Percentiles rank a stretch among this genome's conserved stretches.
Conservation (phyloP, 2,797 vertebrate species). For the Hemitrygon akajei region DNA sequence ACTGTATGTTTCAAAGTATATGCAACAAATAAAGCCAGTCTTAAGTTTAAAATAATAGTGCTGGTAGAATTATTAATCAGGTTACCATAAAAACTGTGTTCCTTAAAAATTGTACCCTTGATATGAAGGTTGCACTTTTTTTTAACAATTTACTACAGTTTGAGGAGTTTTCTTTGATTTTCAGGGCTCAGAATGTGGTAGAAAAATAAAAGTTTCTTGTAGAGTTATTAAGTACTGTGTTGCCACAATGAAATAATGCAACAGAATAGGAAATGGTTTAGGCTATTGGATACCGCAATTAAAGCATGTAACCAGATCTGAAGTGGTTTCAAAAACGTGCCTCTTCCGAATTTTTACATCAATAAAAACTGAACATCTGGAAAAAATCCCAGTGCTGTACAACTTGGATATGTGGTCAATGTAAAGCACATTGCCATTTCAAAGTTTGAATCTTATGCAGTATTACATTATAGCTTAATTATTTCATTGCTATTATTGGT, state of each 20-base stretch:
- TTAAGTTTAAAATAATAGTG: too few relatives aligned
- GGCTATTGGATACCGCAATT: slow-evolving; percentile 30
- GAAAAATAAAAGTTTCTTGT: slow-evolving; percentile 20
- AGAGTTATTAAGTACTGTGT: slow-evolving; percentile 8
- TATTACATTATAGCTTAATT: neutral
- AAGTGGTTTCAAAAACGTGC: slow-evolving; percentile 9
- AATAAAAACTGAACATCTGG: slow-evolving; percentile 35
- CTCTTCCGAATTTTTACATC: slow-evolving; percentile 32
- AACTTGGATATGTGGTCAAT: slow-evolving; percentile 5
- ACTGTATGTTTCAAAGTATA: too few relatives aligned
- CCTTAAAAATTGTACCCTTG: neutral
- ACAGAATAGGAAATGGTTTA: slow-evolving; percentile 36
- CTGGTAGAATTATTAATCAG: neutral
- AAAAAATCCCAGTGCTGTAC: slow-evolving; percentile 31
- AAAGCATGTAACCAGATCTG: slow-evolving; percentile 28
- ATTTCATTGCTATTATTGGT: neutral
- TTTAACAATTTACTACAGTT: neutral
- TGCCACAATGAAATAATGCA: slow-evolving; percentile 31
- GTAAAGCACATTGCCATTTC: slow-evolving; percentile 34
- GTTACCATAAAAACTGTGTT: neutral
- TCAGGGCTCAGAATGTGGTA: neutral
- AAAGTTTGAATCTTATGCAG: slow-evolving; percentile 7
- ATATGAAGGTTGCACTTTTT: too few relatives aligned
- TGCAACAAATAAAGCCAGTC: too few relatives aligned
- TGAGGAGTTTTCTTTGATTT: slow-evolving; percentile 14